These are phyloP conservation scores for Piliocolobus tephrosceles DNA, from an alignment of 2,113 vertebrate species.

Conservation along the genomic window DNA sequence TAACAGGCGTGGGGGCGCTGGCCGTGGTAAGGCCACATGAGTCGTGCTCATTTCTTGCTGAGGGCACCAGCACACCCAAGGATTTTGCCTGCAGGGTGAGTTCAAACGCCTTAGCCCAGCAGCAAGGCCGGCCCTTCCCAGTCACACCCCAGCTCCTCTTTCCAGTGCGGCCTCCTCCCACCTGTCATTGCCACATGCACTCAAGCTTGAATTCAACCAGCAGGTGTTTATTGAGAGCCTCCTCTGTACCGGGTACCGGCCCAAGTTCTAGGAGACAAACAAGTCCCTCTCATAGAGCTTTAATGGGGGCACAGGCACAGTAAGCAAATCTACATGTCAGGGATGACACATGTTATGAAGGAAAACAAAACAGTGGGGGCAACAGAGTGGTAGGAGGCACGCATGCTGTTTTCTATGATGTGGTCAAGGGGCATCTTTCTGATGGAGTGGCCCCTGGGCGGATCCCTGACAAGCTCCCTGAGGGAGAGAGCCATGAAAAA, in stretches of 20 bases:
- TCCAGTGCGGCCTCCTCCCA: background rate
- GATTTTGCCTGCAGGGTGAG: background rate
- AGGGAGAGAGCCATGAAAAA: background rate
- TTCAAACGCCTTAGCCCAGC: fast-evolving
- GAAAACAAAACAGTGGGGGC: background rate
- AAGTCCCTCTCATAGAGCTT: background rate
- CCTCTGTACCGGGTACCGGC: background rate
- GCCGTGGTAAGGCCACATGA: background rate
- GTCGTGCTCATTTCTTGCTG: no score
- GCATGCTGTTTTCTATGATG: background rate
- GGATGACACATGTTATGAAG: background rate
- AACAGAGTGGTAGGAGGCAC: no score
- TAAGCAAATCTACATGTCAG: background rate
- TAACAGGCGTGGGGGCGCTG: fast-evolving
- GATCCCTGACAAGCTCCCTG: background rate
- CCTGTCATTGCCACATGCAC: fast-evolving
- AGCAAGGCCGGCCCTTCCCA: background rate
- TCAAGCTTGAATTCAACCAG: background rate
- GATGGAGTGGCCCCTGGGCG: background rate
- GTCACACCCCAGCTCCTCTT: background rate
- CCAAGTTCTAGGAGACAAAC: background rate
- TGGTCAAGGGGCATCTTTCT: background rate
- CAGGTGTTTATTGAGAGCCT: fast-evolving
- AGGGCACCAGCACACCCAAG: no score
- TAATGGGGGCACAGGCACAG: no score